Evolutionary conservation across 2,888 invertebrate species (phyloP).

Genomic region (Mimumesa dahlbomi): DNA sequence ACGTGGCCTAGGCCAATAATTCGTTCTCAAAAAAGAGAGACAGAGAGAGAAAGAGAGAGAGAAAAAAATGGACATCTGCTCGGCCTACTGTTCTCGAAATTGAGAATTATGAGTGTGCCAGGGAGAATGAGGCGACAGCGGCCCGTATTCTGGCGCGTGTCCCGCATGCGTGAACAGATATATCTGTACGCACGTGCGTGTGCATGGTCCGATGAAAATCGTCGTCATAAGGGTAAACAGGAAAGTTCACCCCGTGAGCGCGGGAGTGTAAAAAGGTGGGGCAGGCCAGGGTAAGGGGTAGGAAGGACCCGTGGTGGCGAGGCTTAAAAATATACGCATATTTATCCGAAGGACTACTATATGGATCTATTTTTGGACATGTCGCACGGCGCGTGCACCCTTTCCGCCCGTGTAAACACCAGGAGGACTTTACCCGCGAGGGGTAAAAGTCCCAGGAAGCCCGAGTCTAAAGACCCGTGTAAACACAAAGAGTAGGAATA

Average conservation of each 20-base stretch:
- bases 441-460: constrained; percentile 34
- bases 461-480: constrained; percentile 27
- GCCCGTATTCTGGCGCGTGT: constrained; percentile 53
- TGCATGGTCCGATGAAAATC: constrained; percentile 39
- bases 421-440: constrained; percentile 19
- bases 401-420: constrained; percentile 55
- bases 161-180: constrained; percentile 55
- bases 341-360: constrained; percentile 33
- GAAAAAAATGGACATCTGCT: constrained; percentile 64
- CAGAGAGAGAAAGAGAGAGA: too few relatives aligned
- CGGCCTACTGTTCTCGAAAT: constrained; percentile 55
- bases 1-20: constrained; percentile 22
- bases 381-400: constrained; percentile 44
- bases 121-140: constrained; percentile 21
- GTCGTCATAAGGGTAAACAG: constrained; percentile 28
- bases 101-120: constrained; percentile 57
- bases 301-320: background rate
- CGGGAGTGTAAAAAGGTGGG: background rate
- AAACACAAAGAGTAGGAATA: constrained; percentile 1
- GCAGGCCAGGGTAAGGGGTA: background rate
- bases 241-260: constrained; percentile 16
- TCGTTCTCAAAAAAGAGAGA: constrained; percentile 39
- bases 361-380: constrained; percentile 53
- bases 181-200: constrained; percentile 45
- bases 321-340: constrained; percentile 50